Evolutionary conservation across 2,797 vertebrate genomes (phyloP), one percentile per base, ranked within the genome.

Genomic region (Peromyscus eremicus): DNA sequence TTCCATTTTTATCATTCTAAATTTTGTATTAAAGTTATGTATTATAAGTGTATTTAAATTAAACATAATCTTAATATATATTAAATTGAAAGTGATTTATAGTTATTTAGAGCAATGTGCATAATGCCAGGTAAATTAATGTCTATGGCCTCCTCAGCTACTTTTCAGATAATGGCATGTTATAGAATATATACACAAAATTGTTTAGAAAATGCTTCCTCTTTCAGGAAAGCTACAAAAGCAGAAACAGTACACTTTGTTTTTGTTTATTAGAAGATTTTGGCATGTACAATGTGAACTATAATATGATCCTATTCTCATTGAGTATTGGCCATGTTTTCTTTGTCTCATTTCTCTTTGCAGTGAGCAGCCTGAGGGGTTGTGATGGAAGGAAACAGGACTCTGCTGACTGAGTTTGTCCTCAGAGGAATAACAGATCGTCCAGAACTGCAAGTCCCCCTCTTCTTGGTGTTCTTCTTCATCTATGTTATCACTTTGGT

Each of bases 391-490:
- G 37, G 29, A 23, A 97, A 96, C 6, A 52, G 77, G 82, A 97
- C 92, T 0, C 23, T 32, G 10, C 71, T 97, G 94, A 93, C 27
- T 2, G 79, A 85, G 1, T 97, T 97, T 91, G 23, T 97, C 29
- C 95, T 98, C 43, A 94, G 29, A 3, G 95, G 97, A 55, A 77
- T 97, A 9, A 96, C 94, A 77, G 95, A 97, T 75, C 25, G 1
- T 25, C 55, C 57, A 27, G 80, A 25, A 3, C 29, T 97, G 10
- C 25, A 92, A n/a, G 1, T 11, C 0, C 77, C 89, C 5, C 76
- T 97, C 6, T 96, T 97, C 32, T 32, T 96, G 68, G 23, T 95
- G 46, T 97, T 98, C n/a, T 55, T 97, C 10, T 0, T 46, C 10
- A 95, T 97, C 71, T 97, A 96, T 32, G 23, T 97, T 73, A 88